phyloP scores from a whole-genome alignment of 2,797 vertebrate species.

The Rhabdomys pumilio region DNA sequence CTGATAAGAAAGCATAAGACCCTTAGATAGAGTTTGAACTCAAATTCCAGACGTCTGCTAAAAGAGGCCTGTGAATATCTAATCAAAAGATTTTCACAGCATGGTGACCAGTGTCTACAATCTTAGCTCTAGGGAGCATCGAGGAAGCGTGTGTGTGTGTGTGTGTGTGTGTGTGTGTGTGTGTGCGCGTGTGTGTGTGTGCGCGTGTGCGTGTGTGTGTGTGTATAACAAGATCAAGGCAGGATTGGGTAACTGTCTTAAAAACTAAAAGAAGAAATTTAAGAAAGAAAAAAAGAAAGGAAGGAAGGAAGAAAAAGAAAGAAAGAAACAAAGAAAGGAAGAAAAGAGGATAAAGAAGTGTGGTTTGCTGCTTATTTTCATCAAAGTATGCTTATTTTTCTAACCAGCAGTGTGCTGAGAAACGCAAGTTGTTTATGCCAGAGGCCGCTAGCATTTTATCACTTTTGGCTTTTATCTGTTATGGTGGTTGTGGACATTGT shows the following conservation, averaged over 20 bases:
- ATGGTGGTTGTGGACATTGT: not conserved
- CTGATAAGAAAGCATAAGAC: not conserved
- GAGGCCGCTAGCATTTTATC: slow-evolving; percentile 21
- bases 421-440: slow-evolving; percentile 29
- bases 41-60: not conserved
- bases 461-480: slow-evolving; percentile 31
- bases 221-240: not conserved
- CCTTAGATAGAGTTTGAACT: not conserved
- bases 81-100: not conserved
- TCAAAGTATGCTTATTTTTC: slow-evolving; percentile 19
- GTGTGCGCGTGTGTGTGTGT: no score
- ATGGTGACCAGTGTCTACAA: not conserved
- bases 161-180: no score
- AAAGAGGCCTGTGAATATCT: not conserved
- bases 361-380: slow-evolving; percentile 24
- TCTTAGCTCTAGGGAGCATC: not conserved
- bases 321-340: not conserved
- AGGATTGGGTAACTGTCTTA: not conserved
- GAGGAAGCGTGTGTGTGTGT: not conserved
- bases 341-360: not conserved
- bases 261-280: not conserved
- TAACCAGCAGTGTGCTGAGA: slow-evolving; percentile 45
- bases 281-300: not conserved
- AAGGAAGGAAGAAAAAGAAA: no score
- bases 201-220: no score